A percentile compares a stretch with the other conserved stretches of the same genome.
phyloP scores from a whole-genome alignment of 2,113 vertebrate species.

The Lethenteron camtschaticum region DNA sequence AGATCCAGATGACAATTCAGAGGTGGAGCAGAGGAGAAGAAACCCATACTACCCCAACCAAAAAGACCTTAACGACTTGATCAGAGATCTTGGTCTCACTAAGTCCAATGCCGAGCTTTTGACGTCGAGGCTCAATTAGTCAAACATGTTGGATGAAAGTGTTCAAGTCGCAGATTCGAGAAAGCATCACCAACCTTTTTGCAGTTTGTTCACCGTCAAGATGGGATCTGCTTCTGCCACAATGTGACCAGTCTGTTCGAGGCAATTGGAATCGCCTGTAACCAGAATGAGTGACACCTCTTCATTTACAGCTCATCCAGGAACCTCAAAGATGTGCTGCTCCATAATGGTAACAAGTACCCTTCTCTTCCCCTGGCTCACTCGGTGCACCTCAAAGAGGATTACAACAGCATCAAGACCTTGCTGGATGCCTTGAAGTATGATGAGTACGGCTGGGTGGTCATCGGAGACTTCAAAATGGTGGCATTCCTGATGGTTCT shows the following conservation, averaged over 20 bases:
- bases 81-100: too few species aligned
- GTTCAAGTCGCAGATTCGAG: too few species aligned
- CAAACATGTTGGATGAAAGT: too few species aligned
- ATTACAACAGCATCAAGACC: slow-evolving; percentile 3
- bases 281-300: background rate
- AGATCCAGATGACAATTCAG: too few species aligned
- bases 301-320: slow-evolving; percentile 4
- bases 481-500: background rate
- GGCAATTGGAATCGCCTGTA: background rate
- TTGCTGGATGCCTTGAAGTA: background rate
- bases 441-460: too few species aligned
- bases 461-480: too few species aligned
- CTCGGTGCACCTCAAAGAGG: slow-evolving; percentile 4
- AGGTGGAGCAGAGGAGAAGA: too few species aligned
- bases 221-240: slow-evolving; percentile 2
- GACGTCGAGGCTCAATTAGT: too few species aligned
- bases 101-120: too few species aligned
- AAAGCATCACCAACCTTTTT: background rate
- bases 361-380: slow-evolving; percentile 4
- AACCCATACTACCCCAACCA: too few species aligned
- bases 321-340: background rate
- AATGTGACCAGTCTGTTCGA: background rate
- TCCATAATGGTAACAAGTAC: slow-evolving; percentile 5
- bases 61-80: too few species aligned
- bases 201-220: background rate